A percentile compares a stretch with the other conserved stretches of the same genome.
Evolutionary conservation across 1,140 invertebrate species (phyloP).

Genomic region (Drosophila sp.): DNA sequence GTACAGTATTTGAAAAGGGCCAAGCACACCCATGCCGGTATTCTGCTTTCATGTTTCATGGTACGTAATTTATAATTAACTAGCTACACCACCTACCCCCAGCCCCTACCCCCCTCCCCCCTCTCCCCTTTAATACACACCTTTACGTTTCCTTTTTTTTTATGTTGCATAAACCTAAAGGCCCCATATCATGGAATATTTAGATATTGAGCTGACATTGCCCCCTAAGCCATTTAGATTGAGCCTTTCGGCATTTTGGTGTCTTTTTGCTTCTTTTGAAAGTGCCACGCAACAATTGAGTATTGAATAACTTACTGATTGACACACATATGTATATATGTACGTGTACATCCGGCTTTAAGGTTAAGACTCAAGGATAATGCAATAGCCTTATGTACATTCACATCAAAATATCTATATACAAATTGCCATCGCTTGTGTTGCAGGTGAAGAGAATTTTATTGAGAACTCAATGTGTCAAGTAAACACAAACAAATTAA

Average conservation of each 20-base stretch:
- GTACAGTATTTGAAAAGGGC: not conserved
- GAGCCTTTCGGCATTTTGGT: not conserved
- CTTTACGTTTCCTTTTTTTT: slow-evolving; percentile 24
- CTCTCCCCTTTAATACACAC: not conserved
- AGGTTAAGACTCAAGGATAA: slow-evolving; percentile 1
- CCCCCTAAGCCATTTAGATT: not conserved
- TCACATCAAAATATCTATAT: not conserved
- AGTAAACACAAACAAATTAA: not conserved
- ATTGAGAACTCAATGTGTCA: slow-evolving; percentile 1
- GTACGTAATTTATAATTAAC: slow-evolving; percentile 70
- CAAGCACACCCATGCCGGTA: slow-evolving; percentile 20
- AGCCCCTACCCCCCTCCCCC: no score
- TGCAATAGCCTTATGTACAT: not conserved
- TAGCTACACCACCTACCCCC: slow-evolving; percentile 4
- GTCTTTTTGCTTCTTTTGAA: not conserved
- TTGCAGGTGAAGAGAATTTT: not conserved
- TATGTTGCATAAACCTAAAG: slow-evolving; percentile 14
- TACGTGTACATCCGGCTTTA: slow-evolving; percentile 1
- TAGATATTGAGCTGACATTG: slow-evolving; percentile 8
- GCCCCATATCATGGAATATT: slow-evolving; percentile 29
- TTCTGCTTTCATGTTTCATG: slow-evolving; percentile 26
- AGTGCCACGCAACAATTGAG: not conserved
- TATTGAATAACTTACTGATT: slow-evolving; percentile 32
- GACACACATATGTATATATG: slow-evolving; percentile 8
- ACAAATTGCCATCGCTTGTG: not conserved